Evolutionary conservation across 2,113 vertebrate species (phyloP).

Genomic region (Tenebrosternarchus preto): DNA sequence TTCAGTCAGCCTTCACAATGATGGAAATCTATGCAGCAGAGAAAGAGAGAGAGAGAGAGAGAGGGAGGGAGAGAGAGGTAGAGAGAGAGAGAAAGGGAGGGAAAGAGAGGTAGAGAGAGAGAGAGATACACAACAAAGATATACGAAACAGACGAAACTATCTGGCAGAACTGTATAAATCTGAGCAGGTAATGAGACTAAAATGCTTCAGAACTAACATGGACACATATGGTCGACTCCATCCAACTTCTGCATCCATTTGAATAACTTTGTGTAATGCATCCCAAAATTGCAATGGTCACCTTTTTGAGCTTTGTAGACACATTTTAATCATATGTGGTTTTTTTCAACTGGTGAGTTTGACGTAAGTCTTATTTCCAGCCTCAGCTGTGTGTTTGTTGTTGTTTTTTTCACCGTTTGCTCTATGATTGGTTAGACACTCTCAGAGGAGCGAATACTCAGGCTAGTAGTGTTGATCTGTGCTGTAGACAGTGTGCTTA

Average conservation of each 20-base stretch:
- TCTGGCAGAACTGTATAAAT: neutral
- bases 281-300: neutral
- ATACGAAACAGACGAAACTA: neutral
- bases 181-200: neutral
- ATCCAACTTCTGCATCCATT: neutral
- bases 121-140: neutral
- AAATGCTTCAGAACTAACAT: neutral
- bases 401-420: no score
- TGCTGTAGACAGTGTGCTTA: no score
- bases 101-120: neutral
- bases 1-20: constrained; percentile 49
- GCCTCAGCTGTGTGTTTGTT: neutral
- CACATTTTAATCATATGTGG: neutral
- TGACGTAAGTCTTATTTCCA: neutral
- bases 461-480: no score
- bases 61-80: neutral
- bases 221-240: neutral
- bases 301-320: neutral
- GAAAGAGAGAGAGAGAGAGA: neutral
- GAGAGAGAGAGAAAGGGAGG: neutral
- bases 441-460: no score
- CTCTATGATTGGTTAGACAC: no score
- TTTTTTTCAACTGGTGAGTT: neutral
- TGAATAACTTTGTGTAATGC: neutral
- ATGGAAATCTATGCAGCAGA: constrained; percentile 35